Evolutionary conservation across 2,888 invertebrate genomes (phyloP).

Genomic region (Malthinus seriepunctatus): DNA sequence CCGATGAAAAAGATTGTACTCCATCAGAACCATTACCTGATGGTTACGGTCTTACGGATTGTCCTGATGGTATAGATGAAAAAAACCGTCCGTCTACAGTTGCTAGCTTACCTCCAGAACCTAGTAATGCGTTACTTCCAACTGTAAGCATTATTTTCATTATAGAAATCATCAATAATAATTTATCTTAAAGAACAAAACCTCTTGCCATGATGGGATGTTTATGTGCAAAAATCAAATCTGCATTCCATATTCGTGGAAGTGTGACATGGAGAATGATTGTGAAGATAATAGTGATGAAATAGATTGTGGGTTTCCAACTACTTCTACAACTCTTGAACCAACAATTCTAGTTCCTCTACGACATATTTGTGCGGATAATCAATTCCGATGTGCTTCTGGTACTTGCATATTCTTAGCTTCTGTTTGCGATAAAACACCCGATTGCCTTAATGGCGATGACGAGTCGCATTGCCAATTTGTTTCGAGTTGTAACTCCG

Average conservation of each 20-base stretch:
- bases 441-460: constrained; percentile 63
- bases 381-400: constrained; percentile 61
- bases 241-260: constrained; percentile 80
- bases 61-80: constrained; percentile 72
- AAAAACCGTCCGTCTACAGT: constrained; percentile 60
- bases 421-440: constrained; percentile 65
- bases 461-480: constrained; percentile 60
- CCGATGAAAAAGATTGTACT: constrained; percentile 70
- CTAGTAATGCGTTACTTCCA: constrained; percentile 36
- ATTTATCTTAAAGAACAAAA: constrained; percentile 40
- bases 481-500: constrained; percentile 46
- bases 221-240: constrained; percentile 71
- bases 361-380: constrained; percentile 54
- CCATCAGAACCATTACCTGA: constrained; percentile 50
- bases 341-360: constrained; percentile 40
- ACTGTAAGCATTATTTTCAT: constrained; percentile 13
- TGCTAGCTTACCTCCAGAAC: constrained; percentile 34
- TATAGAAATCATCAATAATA: not conserved
- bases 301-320: constrained; percentile 51
- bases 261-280: constrained; percentile 76
- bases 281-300: constrained; percentile 80
- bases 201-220: constrained; percentile 75
- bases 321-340: constrained; percentile 29
- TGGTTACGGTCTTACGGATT: constrained; percentile 83
- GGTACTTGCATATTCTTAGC: constrained; percentile 64